A percentile compares a stretch with the other conserved stretches of the same genome.
Evolutionary conservation across 53 echinoderm and acorn worm genomes (phyloP).

Genomic region (Actinopyga echinites): DNA sequence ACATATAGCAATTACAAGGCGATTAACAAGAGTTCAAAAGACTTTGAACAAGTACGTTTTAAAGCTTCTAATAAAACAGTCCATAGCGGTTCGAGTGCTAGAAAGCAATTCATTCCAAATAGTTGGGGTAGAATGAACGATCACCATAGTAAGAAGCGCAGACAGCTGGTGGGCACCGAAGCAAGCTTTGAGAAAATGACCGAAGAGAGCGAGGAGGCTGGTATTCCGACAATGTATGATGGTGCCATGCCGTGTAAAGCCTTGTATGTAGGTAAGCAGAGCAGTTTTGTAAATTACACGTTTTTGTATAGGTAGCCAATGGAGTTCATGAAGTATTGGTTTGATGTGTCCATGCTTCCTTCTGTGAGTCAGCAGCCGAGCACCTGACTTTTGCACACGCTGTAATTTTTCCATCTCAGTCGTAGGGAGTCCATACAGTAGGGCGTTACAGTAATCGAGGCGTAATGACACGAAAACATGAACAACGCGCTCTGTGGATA

Average conservation of each 20-base stretch:
- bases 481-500: background rate
- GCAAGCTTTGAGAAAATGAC: too few species aligned
- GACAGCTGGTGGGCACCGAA: too few species aligned
- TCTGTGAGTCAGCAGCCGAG: conserved; percentile 3
- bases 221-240: background rate
- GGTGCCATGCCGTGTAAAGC: background rate
- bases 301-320: conserved; percentile 36
- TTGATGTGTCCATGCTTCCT: conserved; percentile 6
- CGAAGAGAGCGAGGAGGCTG: too few species aligned
- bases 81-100: too few species aligned
- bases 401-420: background rate
- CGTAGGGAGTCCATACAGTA: background rate
- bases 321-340: conserved; percentile 35
- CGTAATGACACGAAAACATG: conserved; percentile 2
- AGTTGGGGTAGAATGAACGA: too few species aligned
- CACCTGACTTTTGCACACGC: conserved; percentile 45
- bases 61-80: too few species aligned
- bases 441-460: background rate
- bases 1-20: too few species aligned
- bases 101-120: too few species aligned
- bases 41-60: too few species aligned
- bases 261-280: conserved; percentile 6
- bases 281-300: conserved; percentile 4
- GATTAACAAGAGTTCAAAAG: too few species aligned
- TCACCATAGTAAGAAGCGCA: too few species aligned